These are phyloP conservation scores for Eristalinus sepulchralis DNA, from an alignment of 2,888 invertebrate genomes.

Conservation along the genomic window DNA sequence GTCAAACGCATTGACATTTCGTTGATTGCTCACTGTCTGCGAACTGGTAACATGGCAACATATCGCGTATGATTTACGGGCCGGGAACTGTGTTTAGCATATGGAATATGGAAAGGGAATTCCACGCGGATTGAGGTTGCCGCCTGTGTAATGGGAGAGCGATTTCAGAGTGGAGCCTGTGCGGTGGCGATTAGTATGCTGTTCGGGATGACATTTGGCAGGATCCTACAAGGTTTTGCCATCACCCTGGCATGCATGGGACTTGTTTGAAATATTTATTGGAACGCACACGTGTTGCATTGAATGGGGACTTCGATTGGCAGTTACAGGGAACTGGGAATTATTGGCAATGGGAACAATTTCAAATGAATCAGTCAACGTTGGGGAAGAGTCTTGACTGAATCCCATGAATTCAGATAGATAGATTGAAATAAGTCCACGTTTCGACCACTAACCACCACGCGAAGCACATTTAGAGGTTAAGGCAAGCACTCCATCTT, in stretches of 20 bases:
- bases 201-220: conserved; percentile 14
- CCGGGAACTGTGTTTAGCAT: conserved; percentile 64
- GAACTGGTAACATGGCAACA: conserved; percentile 31
- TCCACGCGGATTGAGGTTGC: conserved; percentile 36
- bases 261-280: not conserved
- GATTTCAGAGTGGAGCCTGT: not conserved
- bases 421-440: no score
- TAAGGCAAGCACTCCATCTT: not conserved
- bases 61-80: conserved; percentile 53
- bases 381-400: no score
- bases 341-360: no score
- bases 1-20: conserved; percentile 59
- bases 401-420: no score
- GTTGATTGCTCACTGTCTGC: conserved; percentile 64
- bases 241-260: not conserved
- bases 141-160: conserved; percentile 24
- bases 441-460: no score
- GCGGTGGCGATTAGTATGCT: conserved; percentile 33
- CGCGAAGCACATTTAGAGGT: not conserved
- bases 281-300: not conserved
- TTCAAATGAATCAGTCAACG: no score
- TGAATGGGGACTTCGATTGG: not conserved
- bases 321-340: not conserved
- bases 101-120: conserved; percentile 50
- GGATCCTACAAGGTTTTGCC: conserved; percentile 15